Evolutionary conservation across 2,113 vertebrate genomes (phyloP).

Genomic region (Notothenia coriiceps): DNA sequence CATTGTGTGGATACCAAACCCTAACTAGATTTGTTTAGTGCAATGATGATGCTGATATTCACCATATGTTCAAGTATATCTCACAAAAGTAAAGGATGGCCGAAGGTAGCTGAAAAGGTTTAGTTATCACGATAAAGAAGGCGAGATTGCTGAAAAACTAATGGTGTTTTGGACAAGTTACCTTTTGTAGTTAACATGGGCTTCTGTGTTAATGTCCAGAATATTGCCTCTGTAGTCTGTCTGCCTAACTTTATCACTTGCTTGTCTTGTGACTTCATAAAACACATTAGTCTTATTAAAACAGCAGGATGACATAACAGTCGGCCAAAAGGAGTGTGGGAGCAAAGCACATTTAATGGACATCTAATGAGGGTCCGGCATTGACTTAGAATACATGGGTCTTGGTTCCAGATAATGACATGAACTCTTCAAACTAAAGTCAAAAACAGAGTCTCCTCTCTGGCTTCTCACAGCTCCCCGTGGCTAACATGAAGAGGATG

Average conservation of each 20-base stretch:
- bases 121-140: not conserved
- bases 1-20: no score
- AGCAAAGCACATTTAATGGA: not conserved
- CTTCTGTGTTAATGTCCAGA: not conserved
- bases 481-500: conserved; percentile 30
- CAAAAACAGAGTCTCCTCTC: not conserved
- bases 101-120: not conserved
- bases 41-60: no score
- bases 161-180: not conserved
- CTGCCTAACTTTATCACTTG: not conserved
- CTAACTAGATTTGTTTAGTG: no score
- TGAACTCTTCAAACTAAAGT: not conserved
- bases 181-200: not conserved
- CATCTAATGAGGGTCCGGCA: not conserved
- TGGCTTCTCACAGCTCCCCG: not conserved
- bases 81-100: not conserved
- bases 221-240: not conserved
- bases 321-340: not conserved
- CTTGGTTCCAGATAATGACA: not conserved
- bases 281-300: not conserved
- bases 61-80: not conserved
- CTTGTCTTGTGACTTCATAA: not conserved
- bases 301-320: not conserved
- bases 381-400: not conserved
- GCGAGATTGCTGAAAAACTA: no score